Evolutionary conservation across 2,113 vertebrate genomes (phyloP).

Genomic region (Odocoileus virginianus): DNA sequence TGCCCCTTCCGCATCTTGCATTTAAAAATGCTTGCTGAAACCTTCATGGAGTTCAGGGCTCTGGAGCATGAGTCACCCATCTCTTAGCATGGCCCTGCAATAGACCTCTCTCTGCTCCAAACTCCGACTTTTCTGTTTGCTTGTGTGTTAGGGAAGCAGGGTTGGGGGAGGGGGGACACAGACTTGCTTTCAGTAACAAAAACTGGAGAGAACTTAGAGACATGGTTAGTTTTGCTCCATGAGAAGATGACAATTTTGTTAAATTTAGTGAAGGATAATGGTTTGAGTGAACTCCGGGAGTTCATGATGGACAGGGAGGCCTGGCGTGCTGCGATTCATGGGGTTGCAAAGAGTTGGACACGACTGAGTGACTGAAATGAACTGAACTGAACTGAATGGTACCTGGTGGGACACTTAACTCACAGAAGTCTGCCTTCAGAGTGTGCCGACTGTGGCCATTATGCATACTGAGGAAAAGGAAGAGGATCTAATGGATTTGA

Average conservation of each 20-base stretch:
- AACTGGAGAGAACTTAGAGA: not conserved
- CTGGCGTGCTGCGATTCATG: too few relatives aligned
- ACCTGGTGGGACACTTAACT: not conserved
- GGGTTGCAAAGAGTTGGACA: too few relatives aligned
- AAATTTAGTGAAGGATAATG: not conserved
- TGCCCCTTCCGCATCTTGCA: not conserved
- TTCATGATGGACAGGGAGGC: too few relatives aligned
- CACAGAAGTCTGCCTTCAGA: not conserved
- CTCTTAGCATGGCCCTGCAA: not conserved
- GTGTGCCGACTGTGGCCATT: not conserved
- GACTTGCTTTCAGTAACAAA: not conserved
- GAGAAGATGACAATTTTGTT: not conserved
- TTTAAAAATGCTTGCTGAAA: not conserved
- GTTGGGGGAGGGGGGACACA: fast-evolving
- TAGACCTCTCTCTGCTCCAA: not conserved
- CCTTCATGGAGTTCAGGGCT: not conserved
- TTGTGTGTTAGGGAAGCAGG: not conserved
- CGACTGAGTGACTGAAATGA: too few relatives aligned
- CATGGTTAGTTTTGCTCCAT: not conserved
- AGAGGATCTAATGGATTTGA: not conserved
- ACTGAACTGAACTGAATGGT: too few relatives aligned
- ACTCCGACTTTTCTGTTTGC: not conserved
- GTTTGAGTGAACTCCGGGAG: too few relatives aligned
- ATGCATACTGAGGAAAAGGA: not conserved
- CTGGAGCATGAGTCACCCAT: not conserved